Evolutionary conservation across 2,113 vertebrate species (phyloP).

Genomic region (Cephalopholis sonnerati): DNA sequence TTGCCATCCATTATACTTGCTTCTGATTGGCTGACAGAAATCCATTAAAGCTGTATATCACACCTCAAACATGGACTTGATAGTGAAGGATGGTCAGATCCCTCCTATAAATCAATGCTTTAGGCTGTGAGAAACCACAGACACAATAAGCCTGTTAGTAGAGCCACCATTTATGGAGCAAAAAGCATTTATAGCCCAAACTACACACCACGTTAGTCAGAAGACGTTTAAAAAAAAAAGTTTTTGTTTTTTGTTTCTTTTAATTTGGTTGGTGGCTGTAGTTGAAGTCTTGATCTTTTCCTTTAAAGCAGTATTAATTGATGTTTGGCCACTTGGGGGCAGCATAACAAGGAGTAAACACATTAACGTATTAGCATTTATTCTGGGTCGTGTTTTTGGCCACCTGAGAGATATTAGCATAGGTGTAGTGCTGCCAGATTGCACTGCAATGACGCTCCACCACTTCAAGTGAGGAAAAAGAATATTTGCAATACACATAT

Average conservation of each 20-base stretch:
- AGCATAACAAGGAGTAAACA: slow-evolving; percentile 4
- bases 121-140: not conserved
- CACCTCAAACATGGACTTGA: not conserved
- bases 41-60: slow-evolving; percentile 2
- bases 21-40: slow-evolving; percentile 2
- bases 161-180: too few species aligned
- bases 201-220: not conserved
- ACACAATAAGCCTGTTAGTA: not conserved
- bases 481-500: too few species aligned
- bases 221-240: not conserved
- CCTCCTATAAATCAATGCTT: not conserved
- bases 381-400: not conserved
- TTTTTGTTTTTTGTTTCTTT: not conserved
- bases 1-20: not conserved
- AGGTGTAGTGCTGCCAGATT: too few species aligned
- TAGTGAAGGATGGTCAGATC: not conserved
- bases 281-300: slow-evolving; percentile 1
- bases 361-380: slow-evolving; percentile 17
- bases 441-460: too few species aligned
- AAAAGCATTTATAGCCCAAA: not conserved
- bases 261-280: too few species aligned
- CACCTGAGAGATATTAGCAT: not conserved
- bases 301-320: slow-evolving; percentile 29
- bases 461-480: too few species aligned
- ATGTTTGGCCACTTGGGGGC: not conserved